Percentiles rank a stretch among this genome's conserved stretches.
Conservation (phyloP, 2,113 vertebrate genomes). For the Antechinus stuartii region DNA sequence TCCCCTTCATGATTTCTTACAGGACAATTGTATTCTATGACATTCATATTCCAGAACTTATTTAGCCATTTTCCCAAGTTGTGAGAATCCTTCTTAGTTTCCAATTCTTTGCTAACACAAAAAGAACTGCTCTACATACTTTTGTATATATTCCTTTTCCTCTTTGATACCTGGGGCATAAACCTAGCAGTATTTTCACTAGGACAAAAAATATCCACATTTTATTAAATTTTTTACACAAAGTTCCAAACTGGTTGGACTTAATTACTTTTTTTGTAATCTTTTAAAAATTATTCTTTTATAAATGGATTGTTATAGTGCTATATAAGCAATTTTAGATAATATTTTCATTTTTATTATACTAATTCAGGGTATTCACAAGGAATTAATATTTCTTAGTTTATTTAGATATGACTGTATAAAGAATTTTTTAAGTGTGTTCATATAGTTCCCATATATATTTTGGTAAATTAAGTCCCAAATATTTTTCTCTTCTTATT, state of each 20-base stretch:
- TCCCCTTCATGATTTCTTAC: background rate
- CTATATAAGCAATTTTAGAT: too few relatives aligned
- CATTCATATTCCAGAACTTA: background rate
- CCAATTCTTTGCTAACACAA: background rate
- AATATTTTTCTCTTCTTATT: background rate
- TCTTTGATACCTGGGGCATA: background rate
- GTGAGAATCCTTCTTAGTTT: background rate
- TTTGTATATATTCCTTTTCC: background rate
- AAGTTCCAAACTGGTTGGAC: background rate
- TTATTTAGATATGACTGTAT: too few relatives aligned
- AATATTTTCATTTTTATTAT: too few relatives aligned
- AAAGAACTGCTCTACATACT: background rate
- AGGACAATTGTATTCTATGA: background rate
- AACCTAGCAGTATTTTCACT: background rate
- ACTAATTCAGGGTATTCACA: too few relatives aligned
- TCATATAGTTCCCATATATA: background rate
- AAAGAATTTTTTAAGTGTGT: background rate
- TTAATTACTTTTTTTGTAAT: too few relatives aligned
- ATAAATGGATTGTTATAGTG: too few relatives aligned
- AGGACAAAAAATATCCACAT: background rate
- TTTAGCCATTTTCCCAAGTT: too few relatives aligned
- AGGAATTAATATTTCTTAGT: too few relatives aligned
- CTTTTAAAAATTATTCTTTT: too few relatives aligned
- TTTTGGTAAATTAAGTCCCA: background rate
- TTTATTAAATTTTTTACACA: background rate